Evolutionary conservation across 2,797 vertebrate genomes (phyloP), one percentile per base, ranked within the genome.

Genomic region (Leucoraja ocellata): DNA sequence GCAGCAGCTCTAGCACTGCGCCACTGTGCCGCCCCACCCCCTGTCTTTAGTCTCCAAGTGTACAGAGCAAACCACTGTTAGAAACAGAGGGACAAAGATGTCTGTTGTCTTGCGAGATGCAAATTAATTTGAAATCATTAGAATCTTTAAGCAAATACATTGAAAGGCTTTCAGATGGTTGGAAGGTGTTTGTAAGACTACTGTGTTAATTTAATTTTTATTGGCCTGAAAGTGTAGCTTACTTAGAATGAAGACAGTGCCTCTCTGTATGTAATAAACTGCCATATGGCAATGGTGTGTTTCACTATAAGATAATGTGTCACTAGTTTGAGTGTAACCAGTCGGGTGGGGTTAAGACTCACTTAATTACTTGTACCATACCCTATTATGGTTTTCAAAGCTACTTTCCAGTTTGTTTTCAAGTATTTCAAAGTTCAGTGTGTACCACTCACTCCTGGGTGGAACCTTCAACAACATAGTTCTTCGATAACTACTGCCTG

Each of bases 171-270:
- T 65, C 61, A 68, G 84, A 88, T 68, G 61, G 25, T 32, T 88
- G 61, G 84, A 68, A 88, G 84, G 63, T 88, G 84, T 68, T 88
- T 88, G 61, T 68, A 88, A 68, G 84, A 88, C n/a, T 8, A 18
- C 65, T 88, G 84, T 68, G 61, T 68, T 88, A 88, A 88, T 88
- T 88, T 88, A 88, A 88, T 88, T 88, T 88, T 65, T 88, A 88
- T 68, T 88, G 84, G 84, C 61, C 21, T 68, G 61, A 36, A 88
- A 88, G 61, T 88, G n/a, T 63, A 88, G 61, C 84, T 88, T 88
- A 36, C 63, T 36, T 32, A 36, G 84, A 88, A 32, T 68, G 84
- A 88, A 88, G 84, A 88, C 65, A 88, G 84, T 18, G 16, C 68
- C 61, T 68, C 84, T 88, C 84, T 88, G 84, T 88, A 65, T 88